phyloP scores from a whole-genome alignment of 2,797 vertebrate genomes.

The Hemibagrus guttatus region DNA sequence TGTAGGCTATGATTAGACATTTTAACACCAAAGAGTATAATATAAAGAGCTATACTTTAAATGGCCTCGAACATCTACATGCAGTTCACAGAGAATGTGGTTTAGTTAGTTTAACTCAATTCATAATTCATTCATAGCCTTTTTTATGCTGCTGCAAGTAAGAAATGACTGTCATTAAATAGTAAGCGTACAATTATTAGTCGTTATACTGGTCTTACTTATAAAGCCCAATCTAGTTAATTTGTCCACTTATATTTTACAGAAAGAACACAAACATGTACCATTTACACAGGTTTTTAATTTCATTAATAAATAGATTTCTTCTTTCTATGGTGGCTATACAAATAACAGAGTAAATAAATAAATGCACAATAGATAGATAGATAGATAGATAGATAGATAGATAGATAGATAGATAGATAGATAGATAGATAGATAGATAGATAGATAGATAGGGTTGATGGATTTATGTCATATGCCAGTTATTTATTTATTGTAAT shows the following conservation, averaged over 20 bases:
- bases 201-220: not conserved
- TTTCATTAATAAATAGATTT: not conserved
- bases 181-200: not conserved
- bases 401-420: not conserved
- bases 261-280: too few relatives aligned
- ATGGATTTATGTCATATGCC: not conserved
- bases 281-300: not conserved
- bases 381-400: not conserved
- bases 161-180: not conserved
- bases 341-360: not conserved
- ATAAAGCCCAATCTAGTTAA: not conserved
- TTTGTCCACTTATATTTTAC: not conserved
- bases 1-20: constrained; percentile 5
- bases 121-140: not conserved
- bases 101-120: not conserved
- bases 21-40: not conserved
- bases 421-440: not conserved
- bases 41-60: not conserved
- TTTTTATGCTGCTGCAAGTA: not conserved
- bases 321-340: not conserved
- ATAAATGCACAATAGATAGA: not conserved
- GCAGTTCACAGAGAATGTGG: not conserved
- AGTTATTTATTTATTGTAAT: not conserved
- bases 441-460: not conserved
- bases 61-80: not conserved